Conservation (phyloP, 2,113 vertebrate species). For the Aptenodytes patagonicus region DNA sequence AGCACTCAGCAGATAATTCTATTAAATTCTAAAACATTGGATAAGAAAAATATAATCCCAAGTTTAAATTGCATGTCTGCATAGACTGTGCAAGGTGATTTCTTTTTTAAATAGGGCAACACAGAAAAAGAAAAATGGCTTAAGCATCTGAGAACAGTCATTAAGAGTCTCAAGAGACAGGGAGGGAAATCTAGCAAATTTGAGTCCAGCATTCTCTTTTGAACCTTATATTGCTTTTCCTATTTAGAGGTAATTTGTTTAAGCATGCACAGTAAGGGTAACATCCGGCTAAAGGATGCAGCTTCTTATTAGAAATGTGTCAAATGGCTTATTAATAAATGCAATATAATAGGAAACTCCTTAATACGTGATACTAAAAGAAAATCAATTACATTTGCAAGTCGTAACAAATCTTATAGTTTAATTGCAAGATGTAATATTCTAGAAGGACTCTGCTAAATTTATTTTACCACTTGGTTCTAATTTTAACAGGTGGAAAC, state of each 20-base stretch:
- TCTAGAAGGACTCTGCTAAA: background rate
- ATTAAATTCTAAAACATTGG: conserved; percentile 5
- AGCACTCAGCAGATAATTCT: conserved; percentile 31
- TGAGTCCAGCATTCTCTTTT: background rate
- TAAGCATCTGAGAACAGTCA: background rate
- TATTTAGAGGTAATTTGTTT: background rate
- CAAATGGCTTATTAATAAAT: conserved; percentile 17
- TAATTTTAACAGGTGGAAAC: background rate
- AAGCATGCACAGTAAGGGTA: background rate
- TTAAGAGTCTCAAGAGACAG: background rate
- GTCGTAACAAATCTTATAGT: background rate
- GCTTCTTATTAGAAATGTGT: background rate
- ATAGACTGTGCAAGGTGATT: background rate
- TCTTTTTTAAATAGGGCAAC: background rate
- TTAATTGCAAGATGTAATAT: background rate
- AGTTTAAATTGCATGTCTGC: background rate
- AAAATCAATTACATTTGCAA: background rate
- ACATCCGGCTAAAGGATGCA: background rate
- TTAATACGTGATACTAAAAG: background rate
- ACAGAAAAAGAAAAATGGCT: background rate
- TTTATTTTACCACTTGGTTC: background rate
- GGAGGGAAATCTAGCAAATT: background rate
- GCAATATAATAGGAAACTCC: background rate
- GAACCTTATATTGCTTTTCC: background rate
- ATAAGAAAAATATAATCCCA: background rate